Evolutionary conservation across 2,113 vertebrate genomes (phyloP), one percentile per base, ranked within the genome.

Genomic region (Anhinga anhinga): DNA sequence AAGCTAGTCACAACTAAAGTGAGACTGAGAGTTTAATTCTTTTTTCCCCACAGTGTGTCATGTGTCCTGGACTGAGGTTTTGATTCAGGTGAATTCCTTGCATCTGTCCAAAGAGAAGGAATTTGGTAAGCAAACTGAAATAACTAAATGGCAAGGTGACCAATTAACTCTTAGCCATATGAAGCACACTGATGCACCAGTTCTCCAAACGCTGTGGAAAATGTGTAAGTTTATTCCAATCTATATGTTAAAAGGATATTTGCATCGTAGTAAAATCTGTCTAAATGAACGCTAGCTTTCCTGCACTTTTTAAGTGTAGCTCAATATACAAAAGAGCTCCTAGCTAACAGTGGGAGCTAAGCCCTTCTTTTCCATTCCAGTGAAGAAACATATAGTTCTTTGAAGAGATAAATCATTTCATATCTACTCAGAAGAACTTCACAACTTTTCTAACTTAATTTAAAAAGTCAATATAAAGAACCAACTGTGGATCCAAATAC

Each of bases 401-500:
- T 62, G 50, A 70, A 70, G 49, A 13, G 67, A 95, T 81, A 95
- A 88, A 88, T 88, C 8, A 80, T 88, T 90, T 80, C 34, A 53
- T 88, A 90, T 42, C 53, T 95, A 73, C 36, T 92, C 7, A 1
- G 71, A 95, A 95, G 34, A 93, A 81, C 42, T 89, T 84, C 81
- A 84, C 72, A 89, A 84, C 21, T 45, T 95, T 86, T 86, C 44
- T 55, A 90, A 88, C 82, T 83, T 93, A 80, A 88, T 83, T 86
- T 42, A 0, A 66, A 86, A 94, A 95, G 93, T 95, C 89, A 92
- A 88, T 92, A 86, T 42, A 62, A 83, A 90, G 59, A 94, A 27
- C 30, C 67, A 92, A 47, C 25, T 70, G n/a, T 45, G 73, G 63
- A 25, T 88, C 32, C 69, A 91, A 92, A 94, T 86, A 70, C 69